Percentiles rank a stretch among this genome's conserved stretches.
phyloP scores from a whole-genome alignment of 2,888 invertebrate genomes.

The Coleophora deauratella region DNA sequence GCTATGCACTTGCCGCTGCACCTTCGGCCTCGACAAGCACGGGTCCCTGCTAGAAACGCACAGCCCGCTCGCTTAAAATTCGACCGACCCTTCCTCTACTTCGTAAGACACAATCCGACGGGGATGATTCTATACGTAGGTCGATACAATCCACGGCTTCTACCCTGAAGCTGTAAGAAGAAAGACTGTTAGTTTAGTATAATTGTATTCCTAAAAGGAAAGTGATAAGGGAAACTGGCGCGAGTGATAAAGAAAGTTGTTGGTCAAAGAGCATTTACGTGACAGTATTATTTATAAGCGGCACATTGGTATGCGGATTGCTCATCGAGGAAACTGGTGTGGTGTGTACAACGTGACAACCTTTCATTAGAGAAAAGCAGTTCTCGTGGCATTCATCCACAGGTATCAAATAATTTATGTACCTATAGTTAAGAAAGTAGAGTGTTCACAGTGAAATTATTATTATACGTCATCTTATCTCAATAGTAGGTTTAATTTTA shows the following conservation, averaged over 20 bases:
- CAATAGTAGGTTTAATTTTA: conserved; percentile 33
- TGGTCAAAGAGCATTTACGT: conserved; percentile 59
- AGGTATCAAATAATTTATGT: not conserved
- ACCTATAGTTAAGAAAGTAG: not conserved
- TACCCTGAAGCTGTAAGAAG: conserved; percentile 75
- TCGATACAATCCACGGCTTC: conserved; percentile 87
- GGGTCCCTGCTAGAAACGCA: conserved; percentile 78
- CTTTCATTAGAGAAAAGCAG: too few relatives aligned
- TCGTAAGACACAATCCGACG: conserved; percentile 93
- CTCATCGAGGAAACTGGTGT: conserved; percentile 16
- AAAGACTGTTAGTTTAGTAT: conserved; percentile 67
- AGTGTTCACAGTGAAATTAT: too few relatives aligned
- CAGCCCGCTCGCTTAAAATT: conserved; percentile 82
- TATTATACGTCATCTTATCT: conserved; percentile 28
- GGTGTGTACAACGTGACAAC: not conserved
- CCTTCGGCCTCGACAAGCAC: conserved; percentile 80
- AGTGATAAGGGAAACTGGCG: conserved; percentile 62
- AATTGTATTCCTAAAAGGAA: conserved; percentile 61
- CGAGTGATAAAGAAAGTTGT: conserved; percentile 56
- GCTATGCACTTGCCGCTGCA: conserved; percentile 78
- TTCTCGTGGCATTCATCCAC: not conserved
- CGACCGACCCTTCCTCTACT: conserved; percentile 91
- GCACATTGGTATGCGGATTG: conserved; percentile 42
- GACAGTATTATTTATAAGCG: conserved; percentile 62
- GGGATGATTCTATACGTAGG: conserved; percentile 92